A percentile compares a stretch with the other conserved stretches of the same genome.
Conservation (phyloP, 2,888 invertebrate genomes). For the Aplocera efformata region DNA sequence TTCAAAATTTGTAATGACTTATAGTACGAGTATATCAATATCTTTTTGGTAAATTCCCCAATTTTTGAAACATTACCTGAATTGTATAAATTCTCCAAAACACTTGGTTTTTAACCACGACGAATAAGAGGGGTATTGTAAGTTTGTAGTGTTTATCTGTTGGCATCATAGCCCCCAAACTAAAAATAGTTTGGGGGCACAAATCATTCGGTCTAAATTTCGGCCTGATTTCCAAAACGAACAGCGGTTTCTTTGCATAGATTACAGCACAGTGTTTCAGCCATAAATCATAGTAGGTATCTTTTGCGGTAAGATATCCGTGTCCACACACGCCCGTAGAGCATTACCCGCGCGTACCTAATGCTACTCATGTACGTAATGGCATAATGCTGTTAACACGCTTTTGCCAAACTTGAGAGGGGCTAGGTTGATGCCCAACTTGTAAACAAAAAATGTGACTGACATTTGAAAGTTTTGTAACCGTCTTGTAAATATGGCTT, state of each 20-base stretch:
- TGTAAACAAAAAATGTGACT: not conserved
- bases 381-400: constrained; percentile 21
- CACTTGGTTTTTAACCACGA: too few relatives aligned
- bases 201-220: not conserved
- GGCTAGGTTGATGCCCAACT: not conserved
- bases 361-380: constrained; percentile 25
- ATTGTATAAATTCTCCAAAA: too few relatives aligned
- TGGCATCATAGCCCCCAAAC: too few relatives aligned
- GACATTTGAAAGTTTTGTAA: too few relatives aligned
- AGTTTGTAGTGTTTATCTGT: too few relatives aligned
- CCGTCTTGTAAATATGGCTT: too few relatives aligned
- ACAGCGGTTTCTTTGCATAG: constrained; percentile 21
- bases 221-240: not conserved
- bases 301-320: constrained; percentile 49
- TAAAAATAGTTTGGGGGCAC: too few relatives aligned
- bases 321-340: constrained; percentile 42
- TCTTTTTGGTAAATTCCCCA: too few relatives aligned
- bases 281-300: constrained; percentile 59
- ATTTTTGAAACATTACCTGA: too few relatives aligned
- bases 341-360: constrained; percentile 16
- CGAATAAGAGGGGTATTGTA: too few relatives aligned
- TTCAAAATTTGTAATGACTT: too few relatives aligned
- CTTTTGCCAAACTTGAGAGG: constrained; percentile 26
- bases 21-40: too few relatives aligned
- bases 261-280: constrained; percentile 20